A percentile compares a stretch with the other conserved stretches of the same genome.
Conservation (phyloP, 2,113 vertebrate genomes). For the Limanda limanda region DNA sequence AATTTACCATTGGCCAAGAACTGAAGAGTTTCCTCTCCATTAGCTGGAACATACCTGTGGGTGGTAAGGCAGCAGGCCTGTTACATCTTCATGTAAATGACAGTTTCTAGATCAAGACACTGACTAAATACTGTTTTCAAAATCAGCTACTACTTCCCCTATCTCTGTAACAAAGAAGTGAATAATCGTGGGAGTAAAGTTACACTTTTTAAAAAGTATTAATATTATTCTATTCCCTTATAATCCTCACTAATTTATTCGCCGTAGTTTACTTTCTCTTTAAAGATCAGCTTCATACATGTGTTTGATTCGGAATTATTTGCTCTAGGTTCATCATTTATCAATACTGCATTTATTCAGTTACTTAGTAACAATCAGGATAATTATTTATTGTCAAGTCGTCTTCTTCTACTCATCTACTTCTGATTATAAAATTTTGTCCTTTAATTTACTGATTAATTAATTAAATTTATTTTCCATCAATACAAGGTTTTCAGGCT, state of each 20-base stretch:
- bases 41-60: conserved; percentile 73
- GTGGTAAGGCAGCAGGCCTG: background rate
- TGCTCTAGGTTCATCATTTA: too few relatives aligned
- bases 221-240: too few relatives aligned
- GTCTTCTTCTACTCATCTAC: too few relatives aligned
- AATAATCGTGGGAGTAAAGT: too few relatives aligned
- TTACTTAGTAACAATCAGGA: too few relatives aligned
- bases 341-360: too few relatives aligned
- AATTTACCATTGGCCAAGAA: conserved; percentile 84
- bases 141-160: too few relatives aligned
- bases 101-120: background rate
- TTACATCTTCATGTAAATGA: conserved; percentile 16
- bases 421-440: background rate
- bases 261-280: background rate
- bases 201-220: too few relatives aligned
- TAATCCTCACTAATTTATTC: background rate
- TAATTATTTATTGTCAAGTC: too few relatives aligned
- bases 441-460: background rate
- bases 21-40: conserved; percentile 70
- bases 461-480: background rate
- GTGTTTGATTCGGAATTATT: too few relatives aligned
- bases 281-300: background rate
- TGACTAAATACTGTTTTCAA: background rate
- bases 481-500: background rate
- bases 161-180: too few relatives aligned